These are phyloP conservation scores for Aphelenchoides bicaudatus DNA, from an alignment of 2,888 invertebrate species.

Conservation along the genomic window DNA sequence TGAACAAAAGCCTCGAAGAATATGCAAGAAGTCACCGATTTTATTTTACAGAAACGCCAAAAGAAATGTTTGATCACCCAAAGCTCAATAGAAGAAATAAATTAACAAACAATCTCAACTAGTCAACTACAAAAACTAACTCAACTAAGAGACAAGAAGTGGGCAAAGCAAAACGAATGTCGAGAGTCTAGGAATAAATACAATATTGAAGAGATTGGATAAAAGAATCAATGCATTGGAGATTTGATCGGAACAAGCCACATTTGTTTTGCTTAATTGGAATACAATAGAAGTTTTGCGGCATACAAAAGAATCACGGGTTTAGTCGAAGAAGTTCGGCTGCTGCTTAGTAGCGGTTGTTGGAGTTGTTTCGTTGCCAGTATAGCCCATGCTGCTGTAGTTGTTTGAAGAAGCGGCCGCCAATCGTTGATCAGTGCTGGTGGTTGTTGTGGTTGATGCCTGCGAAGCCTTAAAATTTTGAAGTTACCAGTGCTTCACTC, in stretches of 20 bases:
- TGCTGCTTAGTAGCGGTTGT: conserved; percentile 17
- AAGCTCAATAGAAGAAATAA: neutral
- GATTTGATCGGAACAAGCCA: neutral
- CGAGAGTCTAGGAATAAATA: neutral
- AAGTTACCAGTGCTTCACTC: too few relatives aligned
- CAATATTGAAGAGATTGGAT: neutral
- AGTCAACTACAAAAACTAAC: neutral
- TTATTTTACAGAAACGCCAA: too few relatives aligned
- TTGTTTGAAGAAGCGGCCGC: too few relatives aligned
- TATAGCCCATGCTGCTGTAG: conserved; percentile 44
- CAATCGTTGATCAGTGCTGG: too few relatives aligned
- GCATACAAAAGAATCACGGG: neutral
- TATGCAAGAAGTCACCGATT: neutral
- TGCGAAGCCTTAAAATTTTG: too few relatives aligned
- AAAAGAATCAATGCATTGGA: neutral
- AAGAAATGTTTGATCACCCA: neutral
- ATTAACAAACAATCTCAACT: neutral
- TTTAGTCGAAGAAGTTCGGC: conserved; percentile 16
- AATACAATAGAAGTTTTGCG: neutral
- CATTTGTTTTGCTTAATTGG: neutral
- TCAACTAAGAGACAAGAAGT: too few relatives aligned
- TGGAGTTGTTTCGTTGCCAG: conserved; percentile 36
- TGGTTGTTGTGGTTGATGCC: too few relatives aligned
- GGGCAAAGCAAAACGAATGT: neutral
- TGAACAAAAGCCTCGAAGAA: too few relatives aligned